phyloP scores from a whole-genome alignment of 1,140 invertebrate genomes.

The Apolygus lucorum region DNA sequence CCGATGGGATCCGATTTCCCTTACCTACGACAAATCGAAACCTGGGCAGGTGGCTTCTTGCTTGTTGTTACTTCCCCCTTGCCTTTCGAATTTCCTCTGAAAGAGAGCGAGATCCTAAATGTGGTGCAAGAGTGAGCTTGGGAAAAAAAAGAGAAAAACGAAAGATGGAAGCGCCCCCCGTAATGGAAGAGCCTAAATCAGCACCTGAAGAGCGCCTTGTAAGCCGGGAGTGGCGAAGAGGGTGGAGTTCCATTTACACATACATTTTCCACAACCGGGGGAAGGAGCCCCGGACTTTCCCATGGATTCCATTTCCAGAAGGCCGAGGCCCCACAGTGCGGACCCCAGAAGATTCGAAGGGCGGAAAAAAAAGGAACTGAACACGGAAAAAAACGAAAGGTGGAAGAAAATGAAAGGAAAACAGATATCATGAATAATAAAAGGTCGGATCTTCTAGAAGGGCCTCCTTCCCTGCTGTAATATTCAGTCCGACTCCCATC shows the following conservation, averaged over 20 bases:
- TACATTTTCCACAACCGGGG: constrained; percentile 4
- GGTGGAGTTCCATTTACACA: constrained; percentile 3
- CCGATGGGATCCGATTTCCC: neutral
- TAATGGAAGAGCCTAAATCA: constrained; percentile 7
- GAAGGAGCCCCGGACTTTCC: neutral
- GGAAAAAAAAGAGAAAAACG: too few relatives aligned
- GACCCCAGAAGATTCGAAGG: neutral
- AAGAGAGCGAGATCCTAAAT: neutral
- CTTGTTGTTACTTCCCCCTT: neutral
- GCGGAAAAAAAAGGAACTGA: neutral
- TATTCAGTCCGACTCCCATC: neutral
- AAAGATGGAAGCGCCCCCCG: too few relatives aligned
- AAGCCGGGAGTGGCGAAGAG: neutral
- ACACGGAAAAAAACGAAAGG: neutral
- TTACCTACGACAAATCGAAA: neutral
- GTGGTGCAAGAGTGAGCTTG: neutral
- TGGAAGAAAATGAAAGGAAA: constrained; percentile 11
- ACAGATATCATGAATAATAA: constrained; percentile 17
- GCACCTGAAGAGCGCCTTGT: neutral
- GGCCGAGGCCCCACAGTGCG: neutral
- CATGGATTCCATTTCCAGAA: neutral
- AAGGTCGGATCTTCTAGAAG: neutral
- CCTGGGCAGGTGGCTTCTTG: neutral
- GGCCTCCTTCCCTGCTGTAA: neutral
- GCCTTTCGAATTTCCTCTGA: neutral